Conservation (phyloP, 2,797 vertebrate genomes). For the Hylomyscus alleni region DNA sequence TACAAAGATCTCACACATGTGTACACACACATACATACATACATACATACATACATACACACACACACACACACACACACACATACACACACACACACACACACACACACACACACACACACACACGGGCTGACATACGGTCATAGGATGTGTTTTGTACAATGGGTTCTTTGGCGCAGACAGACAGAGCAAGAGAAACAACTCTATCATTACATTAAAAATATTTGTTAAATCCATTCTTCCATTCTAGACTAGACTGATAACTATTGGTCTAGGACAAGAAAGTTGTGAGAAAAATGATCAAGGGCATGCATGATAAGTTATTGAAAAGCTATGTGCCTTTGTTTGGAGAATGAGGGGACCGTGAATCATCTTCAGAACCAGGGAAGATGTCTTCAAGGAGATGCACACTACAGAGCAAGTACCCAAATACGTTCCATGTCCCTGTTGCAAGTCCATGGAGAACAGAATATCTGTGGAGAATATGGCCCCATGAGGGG, state of each 20-base stretch:
- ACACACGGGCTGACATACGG: no score
- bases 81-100: not conserved
- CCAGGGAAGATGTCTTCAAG: not conserved
- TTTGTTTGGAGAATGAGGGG: not conserved
- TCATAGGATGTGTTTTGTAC: not conserved
- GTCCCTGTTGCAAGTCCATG: not conserved
- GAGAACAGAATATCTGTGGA: not conserved
- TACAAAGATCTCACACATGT: no score
- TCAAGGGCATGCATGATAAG: rapidly evolving
- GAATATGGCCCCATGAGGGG: not conserved
- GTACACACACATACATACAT: no score
- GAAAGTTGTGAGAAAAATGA: not conserved
- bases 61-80: not conserved
- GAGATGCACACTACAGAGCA: not conserved
- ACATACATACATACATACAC: no score
- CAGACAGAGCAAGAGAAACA: not conserved
- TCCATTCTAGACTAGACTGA: not conserved
- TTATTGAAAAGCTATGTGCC: not conserved
- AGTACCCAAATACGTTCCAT: not conserved
- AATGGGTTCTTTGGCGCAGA: not conserved
- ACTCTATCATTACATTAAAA: not conserved
- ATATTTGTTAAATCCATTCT: not conserved
- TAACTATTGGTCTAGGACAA: not conserved
- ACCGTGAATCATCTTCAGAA: not conserved
- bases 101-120: not conserved